Conservation (phyloP, 2,888 invertebrate species). For the Lithosia quadra region DNA sequence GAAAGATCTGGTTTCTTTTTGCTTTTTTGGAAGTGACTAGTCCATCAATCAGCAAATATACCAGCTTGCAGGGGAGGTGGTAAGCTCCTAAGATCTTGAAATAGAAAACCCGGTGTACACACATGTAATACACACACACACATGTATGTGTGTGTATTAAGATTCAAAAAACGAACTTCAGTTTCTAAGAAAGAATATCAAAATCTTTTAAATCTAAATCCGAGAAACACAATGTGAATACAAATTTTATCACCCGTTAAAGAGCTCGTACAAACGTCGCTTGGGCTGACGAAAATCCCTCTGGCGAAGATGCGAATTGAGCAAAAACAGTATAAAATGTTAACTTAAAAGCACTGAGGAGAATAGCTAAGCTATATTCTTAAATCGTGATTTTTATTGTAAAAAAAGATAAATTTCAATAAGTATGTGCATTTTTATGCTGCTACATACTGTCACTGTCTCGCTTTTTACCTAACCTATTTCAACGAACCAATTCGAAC, state of each 20-base stretch:
- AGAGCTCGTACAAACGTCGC: constrained; percentile 19
- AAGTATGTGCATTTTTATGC: too few species aligned
- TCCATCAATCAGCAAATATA: neutral
- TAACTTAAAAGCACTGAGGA: constrained; percentile 24
- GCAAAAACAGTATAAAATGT: constrained; percentile 22
- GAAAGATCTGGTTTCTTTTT: neutral
- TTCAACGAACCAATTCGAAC: too few species aligned
- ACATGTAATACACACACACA: neutral
- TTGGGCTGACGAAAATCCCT: constrained; percentile 20
- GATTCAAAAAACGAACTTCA: neutral
- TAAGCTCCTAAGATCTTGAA: neutral
- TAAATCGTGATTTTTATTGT: neutral
- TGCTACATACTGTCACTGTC: too few species aligned
- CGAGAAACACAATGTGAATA: constrained; percentile 12
- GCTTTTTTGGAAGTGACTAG: neutral
- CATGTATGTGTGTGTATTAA: neutral
- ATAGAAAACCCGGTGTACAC: neutral
- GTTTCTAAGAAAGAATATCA: neutral
- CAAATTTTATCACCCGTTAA: constrained; percentile 6
- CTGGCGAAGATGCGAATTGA: constrained; percentile 18
- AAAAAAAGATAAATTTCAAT: too few species aligned
- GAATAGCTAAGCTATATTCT: neutral
- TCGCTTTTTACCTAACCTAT: too few species aligned
- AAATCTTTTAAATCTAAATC: constrained; percentile 7
- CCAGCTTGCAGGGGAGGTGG: neutral